Conservation (phyloP, 2,113 vertebrate species). For the Lophura nycthemera region DNA sequence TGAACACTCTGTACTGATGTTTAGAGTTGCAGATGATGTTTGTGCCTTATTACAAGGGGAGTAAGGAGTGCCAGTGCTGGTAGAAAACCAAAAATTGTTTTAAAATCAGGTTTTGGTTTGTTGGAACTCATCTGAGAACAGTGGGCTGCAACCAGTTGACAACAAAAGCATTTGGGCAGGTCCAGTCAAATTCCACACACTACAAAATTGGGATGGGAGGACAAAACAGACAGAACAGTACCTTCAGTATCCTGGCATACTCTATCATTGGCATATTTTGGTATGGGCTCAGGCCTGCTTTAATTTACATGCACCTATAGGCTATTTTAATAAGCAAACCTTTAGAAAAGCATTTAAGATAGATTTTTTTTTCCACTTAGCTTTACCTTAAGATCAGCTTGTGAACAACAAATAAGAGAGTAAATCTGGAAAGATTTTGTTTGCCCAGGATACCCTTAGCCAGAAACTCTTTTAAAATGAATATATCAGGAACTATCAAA, state of each 20-base stretch:
- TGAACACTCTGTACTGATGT: neutral
- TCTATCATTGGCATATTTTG: neutral
- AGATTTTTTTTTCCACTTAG: neutral
- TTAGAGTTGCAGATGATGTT: neutral
- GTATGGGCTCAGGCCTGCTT: neutral
- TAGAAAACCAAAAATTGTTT: neutral
- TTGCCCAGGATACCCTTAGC: neutral
- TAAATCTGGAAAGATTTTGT: neutral
- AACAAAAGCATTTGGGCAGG: neutral
- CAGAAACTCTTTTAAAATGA: neutral
- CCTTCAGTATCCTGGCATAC: neutral
- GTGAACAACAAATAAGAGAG: rapidly evolving
- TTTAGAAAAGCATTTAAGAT: neutral
- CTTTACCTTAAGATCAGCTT: neutral
- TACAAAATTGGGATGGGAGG: neutral
- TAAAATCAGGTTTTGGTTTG: neutral
- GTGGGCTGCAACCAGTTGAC: neutral
- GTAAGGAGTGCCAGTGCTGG: neutral
- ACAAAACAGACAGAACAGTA: neutral
- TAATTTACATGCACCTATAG: neutral
- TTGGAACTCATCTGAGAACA: neutral
- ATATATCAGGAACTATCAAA: neutral
- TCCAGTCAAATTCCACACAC: neutral
- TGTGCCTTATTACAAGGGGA: neutral
- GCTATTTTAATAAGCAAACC: neutral